Evolutionary conservation across 2,113 vertebrate genomes (phyloP).

Genomic region (Oryzias javanicus): DNA sequence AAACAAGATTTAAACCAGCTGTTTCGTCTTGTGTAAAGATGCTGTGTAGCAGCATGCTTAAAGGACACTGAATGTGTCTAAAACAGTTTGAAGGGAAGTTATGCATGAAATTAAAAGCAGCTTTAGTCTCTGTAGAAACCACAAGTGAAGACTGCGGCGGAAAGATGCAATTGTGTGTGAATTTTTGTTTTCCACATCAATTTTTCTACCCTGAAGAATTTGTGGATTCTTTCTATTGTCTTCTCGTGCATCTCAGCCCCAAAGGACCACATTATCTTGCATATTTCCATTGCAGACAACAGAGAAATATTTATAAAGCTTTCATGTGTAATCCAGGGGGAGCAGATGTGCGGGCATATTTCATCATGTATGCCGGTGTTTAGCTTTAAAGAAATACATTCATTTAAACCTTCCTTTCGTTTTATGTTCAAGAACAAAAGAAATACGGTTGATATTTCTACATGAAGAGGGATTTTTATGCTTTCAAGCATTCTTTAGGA

Average conservation of each 20-base stretch:
- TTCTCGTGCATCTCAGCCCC: slow-evolving; percentile 34
- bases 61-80: slow-evolving; percentile 3
- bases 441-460: slow-evolving; percentile 4
- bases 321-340: slow-evolving; percentile 47
- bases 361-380: slow-evolving; percentile 38
- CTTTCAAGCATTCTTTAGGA: slow-evolving; percentile 29
- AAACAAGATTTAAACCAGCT: too few species aligned
- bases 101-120: slow-evolving; percentile 6
- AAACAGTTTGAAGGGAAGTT: background rate
- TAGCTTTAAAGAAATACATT: slow-evolving; percentile 37
- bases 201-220: slow-evolving; percentile 37
- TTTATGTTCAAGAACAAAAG: slow-evolving; percentile 19
- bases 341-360: slow-evolving; percentile 54
- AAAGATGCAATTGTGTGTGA: background rate
- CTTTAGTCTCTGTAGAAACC: slow-evolving; percentile 25
- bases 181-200: slow-evolving; percentile 42
- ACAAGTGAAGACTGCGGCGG: slow-evolving; percentile 18
- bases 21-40: background rate
- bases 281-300: slow-evolving; percentile 47
- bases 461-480: slow-evolving; percentile 1
- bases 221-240: slow-evolving; percentile 26
- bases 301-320: slow-evolving; percentile 37
- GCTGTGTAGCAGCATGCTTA: slow-evolving; percentile 4
- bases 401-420: slow-evolving; percentile 15
- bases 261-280: slow-evolving; percentile 50